A percentile compares a stretch with the other conserved stretches of the same genome.
Evolutionary conservation across 2,113 vertebrate species (phyloP).

Genomic region (Hippocampus barbouri): DNA sequence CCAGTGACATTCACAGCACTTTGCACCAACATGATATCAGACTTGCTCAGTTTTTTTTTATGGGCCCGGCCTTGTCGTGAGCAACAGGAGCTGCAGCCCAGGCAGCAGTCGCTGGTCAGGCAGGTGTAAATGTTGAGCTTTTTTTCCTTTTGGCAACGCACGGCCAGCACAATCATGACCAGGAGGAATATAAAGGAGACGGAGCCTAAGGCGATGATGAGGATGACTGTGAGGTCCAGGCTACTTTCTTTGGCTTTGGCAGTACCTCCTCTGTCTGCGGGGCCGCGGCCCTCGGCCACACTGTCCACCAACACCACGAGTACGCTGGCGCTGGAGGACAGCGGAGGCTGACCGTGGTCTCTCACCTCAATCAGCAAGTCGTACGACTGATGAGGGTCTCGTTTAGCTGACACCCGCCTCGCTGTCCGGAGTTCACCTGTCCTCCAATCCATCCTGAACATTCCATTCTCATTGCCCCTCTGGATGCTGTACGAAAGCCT

Average conservation of each 20-base stretch:
- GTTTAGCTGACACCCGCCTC: conserved; percentile 80
- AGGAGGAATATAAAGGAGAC: conserved; percentile 94
- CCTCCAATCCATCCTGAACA: conserved; percentile 96
- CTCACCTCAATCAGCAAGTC: conserved; percentile 91
- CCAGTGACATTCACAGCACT: conserved; percentile 77
- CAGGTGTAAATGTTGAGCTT: conserved; percentile 93
- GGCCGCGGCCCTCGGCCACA: conserved; percentile 72
- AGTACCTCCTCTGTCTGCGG: conserved; percentile 38
- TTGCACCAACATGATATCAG: conserved; percentile 97
- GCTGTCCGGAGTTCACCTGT: conserved; percentile 90
- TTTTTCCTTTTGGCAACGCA: conserved; percentile 95
- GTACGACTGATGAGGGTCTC: conserved; percentile 85
- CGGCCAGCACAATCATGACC: conserved; percentile 93
- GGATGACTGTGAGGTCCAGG: conserved; percentile 90
- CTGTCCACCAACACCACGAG: conserved; percentile 86
- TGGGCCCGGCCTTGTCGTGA: conserved; percentile 85
- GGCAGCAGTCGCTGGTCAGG: conserved; percentile 85
- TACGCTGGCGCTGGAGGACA: conserved; percentile 87
- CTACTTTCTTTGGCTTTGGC: conserved; percentile 77
- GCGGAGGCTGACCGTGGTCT: conserved; percentile 92
- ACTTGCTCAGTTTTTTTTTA: conserved; percentile 97
- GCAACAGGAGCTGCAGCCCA: conserved; percentile 85
- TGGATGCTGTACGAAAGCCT: conserved; percentile 91
- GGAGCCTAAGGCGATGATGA: conserved; percentile 92
- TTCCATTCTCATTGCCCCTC: conserved; percentile 88